Percentiles rank a stretch among this genome's conserved stretches.
Conservation (phyloP, 2,888 invertebrate genomes). For the Heliothis peltigera region DNA sequence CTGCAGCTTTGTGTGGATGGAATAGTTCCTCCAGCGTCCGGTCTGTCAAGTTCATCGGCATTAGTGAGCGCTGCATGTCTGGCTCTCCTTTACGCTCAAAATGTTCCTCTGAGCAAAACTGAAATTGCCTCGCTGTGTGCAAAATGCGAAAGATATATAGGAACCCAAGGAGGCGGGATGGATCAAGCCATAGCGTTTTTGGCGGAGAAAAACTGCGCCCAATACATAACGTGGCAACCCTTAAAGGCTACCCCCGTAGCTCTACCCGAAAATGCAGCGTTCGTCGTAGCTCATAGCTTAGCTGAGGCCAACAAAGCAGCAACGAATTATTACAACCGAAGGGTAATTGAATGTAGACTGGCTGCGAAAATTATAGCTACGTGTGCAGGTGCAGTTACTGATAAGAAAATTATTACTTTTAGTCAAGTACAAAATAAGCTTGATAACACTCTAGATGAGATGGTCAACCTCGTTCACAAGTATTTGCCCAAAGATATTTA, state of each 20-base stretch:
- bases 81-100: constrained; percentile 91
- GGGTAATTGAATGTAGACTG: constrained; percentile 98
- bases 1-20: constrained; percentile 94
- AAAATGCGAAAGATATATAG: constrained; percentile 97
- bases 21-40: constrained; percentile 97
- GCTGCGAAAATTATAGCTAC: constrained; percentile 93
- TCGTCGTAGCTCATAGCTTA: constrained; percentile 98
- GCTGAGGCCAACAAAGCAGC: constrained; percentile 98
- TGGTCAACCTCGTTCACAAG: constrained; percentile 92
- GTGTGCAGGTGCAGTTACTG: constrained; percentile 80
- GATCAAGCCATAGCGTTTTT: constrained; percentile 99
- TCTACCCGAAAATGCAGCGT: constrained; percentile 95
- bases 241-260: constrained; percentile 93
- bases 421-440: constrained; percentile 93
- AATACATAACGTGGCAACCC: constrained; percentile 98
- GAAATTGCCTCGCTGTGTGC: constrained; percentile 97
- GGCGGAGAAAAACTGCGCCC: constrained; percentile 95
- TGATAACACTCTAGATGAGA: constrained; percentile 91
- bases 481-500: constrained; percentile 92
- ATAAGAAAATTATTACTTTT: constrained; percentile 92
- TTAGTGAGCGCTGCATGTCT: constrained; percentile 98
- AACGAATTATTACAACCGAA: constrained; percentile 96
- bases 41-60: constrained; percentile 99
- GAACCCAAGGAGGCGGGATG: constrained; percentile 99
- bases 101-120: constrained; percentile 82